These are phyloP conservation scores for Oncorhynchus keta DNA, from an alignment of 2,113 vertebrate genomes.

Conservation along the genomic window DNA sequence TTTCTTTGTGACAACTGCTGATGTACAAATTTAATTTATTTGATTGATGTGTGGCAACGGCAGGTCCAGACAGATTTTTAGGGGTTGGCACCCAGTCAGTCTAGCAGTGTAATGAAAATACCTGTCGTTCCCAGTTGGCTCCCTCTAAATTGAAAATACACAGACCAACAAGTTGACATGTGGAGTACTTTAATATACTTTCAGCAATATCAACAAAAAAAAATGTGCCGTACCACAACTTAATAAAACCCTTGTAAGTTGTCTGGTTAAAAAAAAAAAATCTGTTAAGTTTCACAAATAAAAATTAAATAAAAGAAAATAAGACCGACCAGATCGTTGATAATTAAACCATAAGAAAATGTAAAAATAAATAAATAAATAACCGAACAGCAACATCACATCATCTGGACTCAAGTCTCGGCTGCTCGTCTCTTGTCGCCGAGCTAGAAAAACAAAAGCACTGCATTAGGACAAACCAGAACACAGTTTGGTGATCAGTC, in stretches of 20 bases:
- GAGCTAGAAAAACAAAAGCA: neutral
- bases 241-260: constrained; percentile 7
- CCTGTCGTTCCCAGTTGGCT: too few species aligned
- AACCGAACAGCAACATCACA: neutral
- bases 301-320: constrained; percentile 21
- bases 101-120: too few species aligned
- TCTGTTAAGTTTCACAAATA: constrained; percentile 5
- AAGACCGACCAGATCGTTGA: neutral
- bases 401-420: neutral
- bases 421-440: neutral
- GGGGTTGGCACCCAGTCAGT: too few species aligned
- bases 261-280: constrained; percentile 13
- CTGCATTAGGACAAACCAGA: too few species aligned
- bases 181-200: constrained; percentile 28
- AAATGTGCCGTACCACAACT: constrained; percentile 9
- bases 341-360: neutral
- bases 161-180: neutral
- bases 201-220: constrained; percentile 10
- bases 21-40: too few species aligned
- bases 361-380: neutral
- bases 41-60: too few species aligned
- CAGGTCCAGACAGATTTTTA: too few species aligned
- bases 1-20: too few species aligned
- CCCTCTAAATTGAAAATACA: neutral
- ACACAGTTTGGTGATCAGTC: too few species aligned